These are phyloP conservation scores for Lordiphosa collinella DNA, from an alignment of 1,140 invertebrate genomes.

Conservation along the genomic window DNA sequence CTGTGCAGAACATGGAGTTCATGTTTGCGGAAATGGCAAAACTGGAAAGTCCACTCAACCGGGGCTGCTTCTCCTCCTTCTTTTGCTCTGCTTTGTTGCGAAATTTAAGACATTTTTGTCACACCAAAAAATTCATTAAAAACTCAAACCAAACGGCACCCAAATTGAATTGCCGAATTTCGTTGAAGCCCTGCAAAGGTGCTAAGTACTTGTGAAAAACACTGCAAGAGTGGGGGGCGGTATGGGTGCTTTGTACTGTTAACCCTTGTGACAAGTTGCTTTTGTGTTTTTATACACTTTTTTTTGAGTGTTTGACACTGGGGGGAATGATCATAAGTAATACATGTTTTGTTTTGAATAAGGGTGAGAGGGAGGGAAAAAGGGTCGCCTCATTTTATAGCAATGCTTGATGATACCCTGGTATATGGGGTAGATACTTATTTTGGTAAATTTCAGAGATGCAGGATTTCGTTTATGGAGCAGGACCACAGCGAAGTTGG, in stretches of 20 bases:
- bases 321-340: constrained; percentile 24
- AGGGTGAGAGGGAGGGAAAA: constrained; percentile 4
- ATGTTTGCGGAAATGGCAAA: constrained; percentile 44
- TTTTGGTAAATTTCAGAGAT: too few species aligned
- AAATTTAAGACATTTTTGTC: constrained; percentile 41
- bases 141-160: constrained; percentile 22
- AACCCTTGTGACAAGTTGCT: constrained; percentile 54
- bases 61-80: constrained; percentile 12
- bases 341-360: constrained; percentile 29
- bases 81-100: constrained; percentile 35
- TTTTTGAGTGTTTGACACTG: not conserved
- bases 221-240: not conserved
- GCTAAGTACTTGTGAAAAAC: constrained; percentile 42
- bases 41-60: constrained; percentile 31
- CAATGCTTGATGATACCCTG: too few species aligned
- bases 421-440: too few species aligned
- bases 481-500: too few species aligned
- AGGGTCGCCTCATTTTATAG: constrained; percentile 1
- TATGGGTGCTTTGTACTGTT: constrained; percentile 14
- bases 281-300: not conserved
- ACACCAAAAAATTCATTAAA: constrained; percentile 17
- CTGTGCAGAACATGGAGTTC: constrained; percentile 55
- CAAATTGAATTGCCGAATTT: constrained; percentile 62
- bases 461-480: too few species aligned
- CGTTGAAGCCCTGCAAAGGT: constrained; percentile 64